Percentiles rank a stretch among this genome's conserved stretches.
phyloP scores from a whole-genome alignment of 2,888 invertebrate genomes.

The Dorcus hopei region DNA sequence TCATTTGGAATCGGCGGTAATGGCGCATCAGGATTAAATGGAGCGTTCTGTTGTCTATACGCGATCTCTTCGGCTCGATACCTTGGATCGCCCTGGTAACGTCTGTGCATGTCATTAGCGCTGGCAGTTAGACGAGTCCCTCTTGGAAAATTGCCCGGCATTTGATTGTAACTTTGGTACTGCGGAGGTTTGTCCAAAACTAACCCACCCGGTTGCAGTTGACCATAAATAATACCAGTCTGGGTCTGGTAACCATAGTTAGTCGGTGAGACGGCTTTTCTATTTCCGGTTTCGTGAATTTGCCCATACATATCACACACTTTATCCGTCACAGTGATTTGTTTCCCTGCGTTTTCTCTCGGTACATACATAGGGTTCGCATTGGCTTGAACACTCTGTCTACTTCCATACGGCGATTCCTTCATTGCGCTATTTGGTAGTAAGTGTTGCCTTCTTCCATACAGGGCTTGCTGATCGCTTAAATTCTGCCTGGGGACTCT shows the following conservation, averaged over 20 bases:
- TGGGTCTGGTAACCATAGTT: slow-evolving; percentile 29
- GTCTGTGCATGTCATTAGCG: slow-evolving; percentile 46
- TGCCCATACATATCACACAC: slow-evolving; percentile 49
- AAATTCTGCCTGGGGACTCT: slow-evolving; percentile 7
- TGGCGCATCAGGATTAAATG: slow-evolving; percentile 42
- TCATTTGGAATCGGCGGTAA: slow-evolving; percentile 47
- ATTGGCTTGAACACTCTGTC: slow-evolving; percentile 13
- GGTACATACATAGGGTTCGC: slow-evolving; percentile 26
- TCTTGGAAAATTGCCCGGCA: slow-evolving; percentile 38
- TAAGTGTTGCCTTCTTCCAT: neutral
- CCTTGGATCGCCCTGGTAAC: slow-evolving; percentile 20
- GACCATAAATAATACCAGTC: slow-evolving; percentile 44
- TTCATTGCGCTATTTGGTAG: slow-evolving; percentile 6
- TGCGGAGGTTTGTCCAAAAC: slow-evolving; percentile 23
- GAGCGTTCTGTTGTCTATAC: slow-evolving; percentile 8
- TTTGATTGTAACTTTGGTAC: slow-evolving; percentile 32
- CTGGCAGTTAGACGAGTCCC: slow-evolving; percentile 46
- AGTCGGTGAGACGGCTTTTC: slow-evolving; percentile 16
- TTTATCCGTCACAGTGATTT: slow-evolving; percentile 42
- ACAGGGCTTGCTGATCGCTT: slow-evolving; percentile 13
- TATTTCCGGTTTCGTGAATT: slow-evolving; percentile 42
- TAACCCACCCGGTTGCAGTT: slow-evolving; percentile 35
- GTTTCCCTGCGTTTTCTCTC: slow-evolving; percentile 19
- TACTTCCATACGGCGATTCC: slow-evolving; percentile 22
- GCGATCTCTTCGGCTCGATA: slow-evolving; percentile 9